Evolutionary conservation across 2,888 invertebrate genomes (phyloP), one percentile per base, ranked within the genome.

Genomic region (Dicyrtoma fusca): DNA sequence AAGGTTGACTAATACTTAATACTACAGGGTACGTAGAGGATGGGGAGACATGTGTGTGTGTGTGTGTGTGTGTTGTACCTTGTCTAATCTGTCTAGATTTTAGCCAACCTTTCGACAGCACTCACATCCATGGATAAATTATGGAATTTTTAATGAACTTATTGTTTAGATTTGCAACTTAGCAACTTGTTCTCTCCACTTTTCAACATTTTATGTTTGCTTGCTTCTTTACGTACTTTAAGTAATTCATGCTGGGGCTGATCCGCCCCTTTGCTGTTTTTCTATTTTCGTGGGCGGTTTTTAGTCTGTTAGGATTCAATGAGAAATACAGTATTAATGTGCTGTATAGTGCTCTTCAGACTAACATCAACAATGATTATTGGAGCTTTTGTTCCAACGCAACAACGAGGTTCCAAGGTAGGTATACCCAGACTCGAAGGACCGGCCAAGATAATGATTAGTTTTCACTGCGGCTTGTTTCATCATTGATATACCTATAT

Each of bases 61-160:
- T n/a, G n/a, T n/a, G n/a, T n/a, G 26, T 23, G 42, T 53, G 26
- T 23, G 42, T 53, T 44, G 66, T 57, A 23, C 21, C 57, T 57
- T 68, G 57, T 68, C 68, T 57, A 44, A 68, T 68, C 57, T 59
- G 68, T 59, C 68, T 59, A 68, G 68, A 68, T 68, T 68, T 68
- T 57, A 57, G 68, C 59, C 68, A 68, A 47, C 57, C 68, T 68
- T 68, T 57, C 68, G 17, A 26, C 53, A 42, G 25, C 19, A 26
- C 66, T 53, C 65, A 66, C 66, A 44, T 68, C 57, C 68, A 45
- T 68, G 68, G 44, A 71, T 71, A 71, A 71, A 71, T 53, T 71
- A 71, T 63, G 63, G 71, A 71, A 62, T 71, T 71, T 63, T 71
- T 71, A 71, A 71, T 71, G 71, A 71, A 71, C 71, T 63, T 51